Evolutionary conservation across 2,888 invertebrate genomes (phyloP).

Genomic region (Esperia sulphurella): DNA sequence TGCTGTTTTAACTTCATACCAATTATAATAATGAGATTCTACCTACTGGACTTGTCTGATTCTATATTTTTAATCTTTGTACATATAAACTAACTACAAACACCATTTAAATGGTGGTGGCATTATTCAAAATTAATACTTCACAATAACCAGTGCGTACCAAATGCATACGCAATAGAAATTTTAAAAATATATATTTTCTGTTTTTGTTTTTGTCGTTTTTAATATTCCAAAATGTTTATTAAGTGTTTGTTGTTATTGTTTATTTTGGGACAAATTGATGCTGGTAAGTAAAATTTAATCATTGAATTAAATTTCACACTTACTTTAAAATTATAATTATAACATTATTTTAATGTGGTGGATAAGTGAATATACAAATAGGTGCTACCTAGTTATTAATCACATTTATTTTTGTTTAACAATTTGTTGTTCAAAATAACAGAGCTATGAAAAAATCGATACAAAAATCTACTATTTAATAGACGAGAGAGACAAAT

Average conservation of each 20-base stretch:
- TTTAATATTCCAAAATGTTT: constrained; percentile 42
- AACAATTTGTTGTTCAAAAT: no score
- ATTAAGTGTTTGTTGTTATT: constrained; percentile 46
- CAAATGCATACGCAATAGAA: not conserved
- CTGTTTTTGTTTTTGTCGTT: constrained; percentile 7
- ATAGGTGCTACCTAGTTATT: no score
- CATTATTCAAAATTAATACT: constrained; percentile 25
- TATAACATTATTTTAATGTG: no score
- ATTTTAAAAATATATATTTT: not conserved
- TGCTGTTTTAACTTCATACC: no score
- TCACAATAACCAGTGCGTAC: constrained; percentile 22
- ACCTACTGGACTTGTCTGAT: not conserved
- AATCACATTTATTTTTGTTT: no score
- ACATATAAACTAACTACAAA: not conserved
- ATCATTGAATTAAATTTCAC: constrained; percentile 4
- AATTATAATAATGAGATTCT: no score
- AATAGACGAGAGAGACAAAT: no score
- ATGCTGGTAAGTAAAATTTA: constrained; percentile 39
- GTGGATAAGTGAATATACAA: no score
- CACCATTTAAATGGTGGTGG: not conserved
- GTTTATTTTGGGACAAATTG: constrained; percentile 34
- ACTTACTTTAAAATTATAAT: no score
- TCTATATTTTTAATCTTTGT: not conserved
- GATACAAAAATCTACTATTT: no score
- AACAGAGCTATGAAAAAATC: no score